Percentiles rank a stretch among this genome's conserved stretches.
Evolutionary conservation across 2,797 vertebrate genomes (phyloP).

Genomic region (Arnoldichthys spilopterus): DNA sequence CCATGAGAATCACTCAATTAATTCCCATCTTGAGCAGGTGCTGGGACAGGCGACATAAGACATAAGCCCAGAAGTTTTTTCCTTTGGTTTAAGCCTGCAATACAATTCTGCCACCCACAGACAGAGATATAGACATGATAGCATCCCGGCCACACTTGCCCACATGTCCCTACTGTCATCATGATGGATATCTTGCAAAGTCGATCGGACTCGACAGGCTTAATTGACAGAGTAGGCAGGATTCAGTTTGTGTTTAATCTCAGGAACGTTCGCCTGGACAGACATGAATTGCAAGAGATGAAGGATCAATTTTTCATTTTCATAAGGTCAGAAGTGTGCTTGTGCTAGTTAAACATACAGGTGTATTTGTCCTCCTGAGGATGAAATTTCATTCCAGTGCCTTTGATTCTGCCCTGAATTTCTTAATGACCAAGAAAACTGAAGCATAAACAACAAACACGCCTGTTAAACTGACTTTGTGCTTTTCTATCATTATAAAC

Average conservation of each 20-base stretch:
- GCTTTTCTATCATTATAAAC: constrained; percentile 7
- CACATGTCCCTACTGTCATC: constrained; percentile 18
- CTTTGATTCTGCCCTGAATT: neutral
- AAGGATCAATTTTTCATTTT: constrained; percentile 30
- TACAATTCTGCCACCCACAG: neutral
- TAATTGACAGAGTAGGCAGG: constrained; percentile 27
- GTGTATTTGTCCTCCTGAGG: neutral
- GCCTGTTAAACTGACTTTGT: neutral
- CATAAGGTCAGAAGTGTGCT: constrained; percentile 21
- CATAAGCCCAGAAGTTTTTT: constrained; percentile 2
- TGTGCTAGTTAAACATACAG: constrained; percentile 13
- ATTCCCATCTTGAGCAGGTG: constrained; percentile 18
- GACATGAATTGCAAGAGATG: neutral
- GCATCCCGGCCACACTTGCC: neutral
- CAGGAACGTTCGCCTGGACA: neutral
- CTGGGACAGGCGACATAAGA: neutral
- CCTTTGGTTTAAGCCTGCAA: neutral
- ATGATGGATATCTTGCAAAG: constrained; percentile 1
- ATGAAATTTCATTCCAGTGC: constrained; percentile 2
- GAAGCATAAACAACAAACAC: neutral
- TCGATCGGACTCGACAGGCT: constrained; percentile 8
- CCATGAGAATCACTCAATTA: constrained; percentile 42
- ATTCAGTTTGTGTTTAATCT: constrained; percentile 1
- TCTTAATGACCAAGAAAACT: neutral
- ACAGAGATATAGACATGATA: constrained; percentile 1